Evolutionary conservation across 2,113 vertebrate genomes (phyloP), one percentile per base, ranked within the genome.

Genomic region (Pelmatolapia mariae): DNA sequence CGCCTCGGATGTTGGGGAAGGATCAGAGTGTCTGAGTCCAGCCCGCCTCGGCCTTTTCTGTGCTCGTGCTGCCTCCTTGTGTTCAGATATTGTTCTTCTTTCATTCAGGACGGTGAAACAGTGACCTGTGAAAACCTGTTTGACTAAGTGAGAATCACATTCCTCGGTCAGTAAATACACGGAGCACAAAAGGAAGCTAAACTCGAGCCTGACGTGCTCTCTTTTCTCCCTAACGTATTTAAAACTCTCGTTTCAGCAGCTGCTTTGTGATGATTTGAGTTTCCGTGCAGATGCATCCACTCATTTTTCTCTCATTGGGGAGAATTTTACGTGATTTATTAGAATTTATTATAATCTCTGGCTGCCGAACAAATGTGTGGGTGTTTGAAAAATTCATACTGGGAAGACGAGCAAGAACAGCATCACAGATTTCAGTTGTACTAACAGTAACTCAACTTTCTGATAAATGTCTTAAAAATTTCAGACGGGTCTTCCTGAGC

Each of bases 51-150:
- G 43, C 45, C 43, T n/a, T 31, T 2, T 50, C 43, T 50, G 16
- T 8, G 45, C 73, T 52, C 24, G 16, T 26, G 71, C 88, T 90
- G 91, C 90, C 94, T 82, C 79, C 93, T 89, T 78, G 89, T 87
- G 95, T 45, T 45, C 6, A 82, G 2, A 40, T 31, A 7, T 31
- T 31, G 9, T 0, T 47, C 9, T 16, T 18, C 15, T 47, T 18
- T 76, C 10, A 47, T 0, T 47, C 40, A 45, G 9, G 66, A 71
- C n/a, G 13, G 68, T 73, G 9, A 45, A 26, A 45, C 40, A 0
- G 68, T 73, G 68, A 73, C 38, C 13, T 26, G 22, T 0, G 61
- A 26, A 26, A 71, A 0, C 5, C 66, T 71, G 66, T 71, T 73
- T 45, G 22, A 45, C 15, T 26, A 16, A 45, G 22, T 24, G 66